Evolutionary conservation across 2,797 vertebrate genomes (phyloP).

Genomic region (Huso huso): DNA sequence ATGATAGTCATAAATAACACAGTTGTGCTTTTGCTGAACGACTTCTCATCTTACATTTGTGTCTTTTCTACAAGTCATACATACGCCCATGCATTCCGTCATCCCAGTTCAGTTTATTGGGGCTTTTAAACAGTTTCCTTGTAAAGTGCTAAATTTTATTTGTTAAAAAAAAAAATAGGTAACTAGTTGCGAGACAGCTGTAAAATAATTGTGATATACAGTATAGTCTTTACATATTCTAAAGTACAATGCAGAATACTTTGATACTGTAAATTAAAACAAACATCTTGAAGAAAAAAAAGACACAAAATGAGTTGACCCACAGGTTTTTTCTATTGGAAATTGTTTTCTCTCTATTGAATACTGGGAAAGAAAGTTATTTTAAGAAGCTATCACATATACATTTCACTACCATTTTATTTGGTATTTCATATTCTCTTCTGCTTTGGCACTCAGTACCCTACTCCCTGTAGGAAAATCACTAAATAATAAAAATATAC

Average conservation of each 20-base stretch:
- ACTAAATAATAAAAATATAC: conserved; percentile 55
- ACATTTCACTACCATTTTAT: conserved; percentile 74
- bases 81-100: conserved; percentile 65
- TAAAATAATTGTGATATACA: not conserved
- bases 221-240: too few relatives aligned
- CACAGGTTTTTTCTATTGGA: too few relatives aligned
- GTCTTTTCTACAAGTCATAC: conserved; percentile 32
- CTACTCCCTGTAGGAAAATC: conserved; percentile 85
- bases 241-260: too few relatives aligned
- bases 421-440: conserved; percentile 63
- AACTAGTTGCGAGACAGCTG: conserved; percentile 29
- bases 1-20: conserved; percentile 32
- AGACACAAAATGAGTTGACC: too few relatives aligned
- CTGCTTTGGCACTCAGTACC: conserved; percentile 75
- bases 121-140: conserved; percentile 26
- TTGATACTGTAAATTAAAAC: conserved; percentile 6
- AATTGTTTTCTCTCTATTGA: too few relatives aligned
- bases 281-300: not conserved
- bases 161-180: not conserved
- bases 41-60: conserved; percentile 39
- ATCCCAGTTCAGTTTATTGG: conserved; percentile 32
- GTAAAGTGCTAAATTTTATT: conserved; percentile 17
- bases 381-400: conserved; percentile 37
- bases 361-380: too few relatives aligned
- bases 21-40: conserved; percentile 41